Evolutionary conservation across 2,797 vertebrate genomes (phyloP).

Genomic region (Cirrhinus molitorella): DNA sequence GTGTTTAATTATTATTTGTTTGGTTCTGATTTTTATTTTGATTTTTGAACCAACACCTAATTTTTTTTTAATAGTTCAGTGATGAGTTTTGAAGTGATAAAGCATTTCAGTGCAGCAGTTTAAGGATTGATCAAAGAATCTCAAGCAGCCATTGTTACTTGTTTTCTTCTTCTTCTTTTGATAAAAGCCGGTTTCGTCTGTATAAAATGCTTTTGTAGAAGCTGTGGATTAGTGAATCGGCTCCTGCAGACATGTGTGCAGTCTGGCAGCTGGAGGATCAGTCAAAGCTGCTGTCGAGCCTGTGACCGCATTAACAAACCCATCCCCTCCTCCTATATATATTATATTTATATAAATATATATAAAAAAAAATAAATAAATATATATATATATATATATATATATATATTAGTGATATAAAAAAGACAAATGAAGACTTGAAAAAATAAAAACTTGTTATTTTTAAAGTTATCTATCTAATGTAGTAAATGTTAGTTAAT

Average conservation of each 20-base stretch:
- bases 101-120: background rate
- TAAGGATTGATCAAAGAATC: background rate
- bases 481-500: too few relatives aligned
- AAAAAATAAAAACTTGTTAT: too few relatives aligned
- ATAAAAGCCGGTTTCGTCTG: background rate
- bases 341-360: too few relatives aligned
- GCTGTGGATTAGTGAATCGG: background rate
- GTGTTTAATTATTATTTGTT: background rate
- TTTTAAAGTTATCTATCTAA: too few relatives aligned
- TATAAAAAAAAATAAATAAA: too few relatives aligned
- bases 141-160: background rate
- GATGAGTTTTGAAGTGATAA: background rate
- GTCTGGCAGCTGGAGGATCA: slow-evolving; percentile 17
- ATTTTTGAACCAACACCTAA: too few relatives aligned
- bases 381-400: too few relatives aligned
- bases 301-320: background rate
- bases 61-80: background rate
- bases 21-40: too few relatives aligned
- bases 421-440: too few relatives aligned
- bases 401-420: too few relatives aligned
- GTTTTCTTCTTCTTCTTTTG: background rate
- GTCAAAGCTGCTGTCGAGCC: background rate
- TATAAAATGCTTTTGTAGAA: background rate
- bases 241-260: background rate
- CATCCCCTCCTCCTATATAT: too few relatives aligned